These are phyloP conservation scores for Percina caprodes DNA, from an alignment of 2,113 vertebrate species.

Conservation along the genomic window DNA sequence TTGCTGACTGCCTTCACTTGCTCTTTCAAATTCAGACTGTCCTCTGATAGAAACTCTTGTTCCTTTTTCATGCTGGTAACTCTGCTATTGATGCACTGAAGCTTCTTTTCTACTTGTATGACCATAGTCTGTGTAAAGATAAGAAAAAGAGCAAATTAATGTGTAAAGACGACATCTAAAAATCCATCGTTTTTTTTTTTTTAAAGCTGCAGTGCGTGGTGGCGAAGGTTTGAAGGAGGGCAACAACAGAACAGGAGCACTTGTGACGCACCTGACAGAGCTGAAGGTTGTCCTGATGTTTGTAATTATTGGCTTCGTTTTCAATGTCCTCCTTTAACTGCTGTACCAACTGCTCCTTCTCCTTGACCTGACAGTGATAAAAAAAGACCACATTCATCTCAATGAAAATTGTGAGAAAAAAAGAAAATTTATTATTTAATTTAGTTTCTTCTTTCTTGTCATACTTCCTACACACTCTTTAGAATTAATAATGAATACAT, in stretches of 20 bases:
- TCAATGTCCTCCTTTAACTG: constrained; percentile 55
- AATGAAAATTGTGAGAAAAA: background rate
- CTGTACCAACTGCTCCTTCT: constrained; percentile 48
- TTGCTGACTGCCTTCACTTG: constrained; percentile 46
- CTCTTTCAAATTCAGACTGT: constrained; percentile 36
- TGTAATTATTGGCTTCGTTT: constrained; percentile 51
- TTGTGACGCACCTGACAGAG: constrained; percentile 57
- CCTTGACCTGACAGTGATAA: constrained; percentile 42
- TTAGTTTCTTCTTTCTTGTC: background rate
- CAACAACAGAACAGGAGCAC: constrained; percentile 3
- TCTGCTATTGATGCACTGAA: constrained; percentile 39
- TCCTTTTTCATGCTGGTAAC: constrained; percentile 43
- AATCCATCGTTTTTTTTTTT: too few relatives aligned
- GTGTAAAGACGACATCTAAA: background rate
- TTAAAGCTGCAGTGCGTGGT: too few relatives aligned
- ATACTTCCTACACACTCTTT: background rate
- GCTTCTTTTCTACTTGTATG: constrained; percentile 46
- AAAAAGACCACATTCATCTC: background rate
- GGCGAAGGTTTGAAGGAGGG: constrained; percentile 1
- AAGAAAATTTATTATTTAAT: too few relatives aligned
- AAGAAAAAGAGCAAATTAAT: background rate
- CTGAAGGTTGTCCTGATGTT: constrained; percentile 49
- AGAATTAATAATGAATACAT: background rate
- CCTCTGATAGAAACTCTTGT: constrained; percentile 15
- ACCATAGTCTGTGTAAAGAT: constrained; percentile 36